A percentile compares a stretch with the other conserved stretches of the same genome.
Evolutionary conservation across 2,888 invertebrate genomes (phyloP).

Genomic region (Polyommatus iphigenia): DNA sequence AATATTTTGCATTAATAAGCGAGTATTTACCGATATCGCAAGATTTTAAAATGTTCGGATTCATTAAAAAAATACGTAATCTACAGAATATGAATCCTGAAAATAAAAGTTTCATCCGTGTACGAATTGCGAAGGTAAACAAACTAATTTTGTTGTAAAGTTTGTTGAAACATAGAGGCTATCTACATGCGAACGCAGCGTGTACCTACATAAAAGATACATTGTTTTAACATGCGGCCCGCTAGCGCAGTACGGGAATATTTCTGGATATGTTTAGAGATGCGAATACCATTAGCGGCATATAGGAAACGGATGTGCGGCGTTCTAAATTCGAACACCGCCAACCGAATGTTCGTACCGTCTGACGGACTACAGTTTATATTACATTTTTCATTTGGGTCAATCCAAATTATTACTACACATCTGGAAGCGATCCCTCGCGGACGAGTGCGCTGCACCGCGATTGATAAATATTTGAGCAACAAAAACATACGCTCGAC

Average conservation of each 20-base stretch:
- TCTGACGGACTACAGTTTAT: conserved; percentile 45
- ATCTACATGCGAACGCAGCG: not conserved
- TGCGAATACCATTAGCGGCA: conserved; percentile 28
- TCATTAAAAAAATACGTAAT: not conserved
- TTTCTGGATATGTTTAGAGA: conserved; percentile 12
- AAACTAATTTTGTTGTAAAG: not conserved
- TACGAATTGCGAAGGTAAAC: not conserved
- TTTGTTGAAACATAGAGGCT: not conserved
- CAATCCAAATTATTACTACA: conserved; percentile 45
- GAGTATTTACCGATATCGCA: conserved; percentile 6
- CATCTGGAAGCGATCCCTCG: conserved; percentile 45
- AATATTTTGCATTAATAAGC: conserved; percentile 20
- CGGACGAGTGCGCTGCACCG: conserved; percentile 11
- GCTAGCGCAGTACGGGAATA: not conserved
- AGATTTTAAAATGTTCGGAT: not conserved
- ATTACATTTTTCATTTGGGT: conserved; percentile 48
- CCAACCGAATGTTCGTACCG: conserved; percentile 60
- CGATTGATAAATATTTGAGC: conserved; percentile 39
- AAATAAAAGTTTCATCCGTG: not conserved
- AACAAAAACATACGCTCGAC: conserved; percentile 35
- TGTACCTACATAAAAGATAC: not conserved
- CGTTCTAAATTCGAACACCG: conserved; percentile 46
- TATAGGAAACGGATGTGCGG: conserved; percentile 54
- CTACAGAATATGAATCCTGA: not conserved
- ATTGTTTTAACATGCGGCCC: not conserved